A percentile compares a stretch with the other conserved stretches of the same genome.
phyloP scores from a whole-genome alignment of 2,113 vertebrate genomes.

The Salvelinus fontinalis region DNA sequence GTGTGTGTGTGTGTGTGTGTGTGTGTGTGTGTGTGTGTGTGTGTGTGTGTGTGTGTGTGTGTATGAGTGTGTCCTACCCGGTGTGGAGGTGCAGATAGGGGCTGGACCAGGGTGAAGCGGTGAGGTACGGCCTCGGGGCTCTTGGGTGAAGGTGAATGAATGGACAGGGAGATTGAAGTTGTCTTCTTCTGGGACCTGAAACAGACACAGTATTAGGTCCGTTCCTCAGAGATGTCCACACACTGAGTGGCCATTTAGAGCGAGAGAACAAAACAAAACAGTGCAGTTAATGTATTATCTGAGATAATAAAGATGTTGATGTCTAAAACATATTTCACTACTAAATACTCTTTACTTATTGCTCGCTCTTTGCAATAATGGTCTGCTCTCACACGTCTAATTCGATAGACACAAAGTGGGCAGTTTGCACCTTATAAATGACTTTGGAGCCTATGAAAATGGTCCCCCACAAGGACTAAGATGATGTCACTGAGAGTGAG shows the following conservation, averaged over 20 bases:
- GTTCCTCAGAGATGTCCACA: too few relatives aligned
- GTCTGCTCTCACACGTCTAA: background rate
- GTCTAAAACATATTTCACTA: background rate
- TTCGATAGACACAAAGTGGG: background rate
- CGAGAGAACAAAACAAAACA: background rate
- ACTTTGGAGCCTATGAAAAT: conserved; percentile 37
- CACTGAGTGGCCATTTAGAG: conserved; percentile 2
- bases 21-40: conserved; percentile 22
- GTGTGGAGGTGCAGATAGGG: conserved; percentile 79
- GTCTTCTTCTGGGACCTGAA: conserved; percentile 92
- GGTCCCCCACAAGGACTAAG: conserved; percentile 27
- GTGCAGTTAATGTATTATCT: background rate
- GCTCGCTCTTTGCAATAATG: background rate
- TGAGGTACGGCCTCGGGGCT: conserved; percentile 72
- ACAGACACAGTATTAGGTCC: conserved; percentile 22
- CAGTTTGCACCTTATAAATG: conserved; percentile 27
- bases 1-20: background rate
- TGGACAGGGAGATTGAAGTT: conserved; percentile 92
- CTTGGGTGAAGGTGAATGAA: conserved; percentile 88
- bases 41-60: conserved; percentile 13
- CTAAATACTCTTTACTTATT: background rate
- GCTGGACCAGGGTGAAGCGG: conserved; percentile 89
- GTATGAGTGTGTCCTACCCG: conserved; percentile 54
- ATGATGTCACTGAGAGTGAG: conserved; percentile 50
- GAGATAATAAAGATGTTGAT: background rate